Evolutionary conservation across 2,113 vertebrate genomes (phyloP).

Genomic region (Protobothrops flavoviridis): DNA sequence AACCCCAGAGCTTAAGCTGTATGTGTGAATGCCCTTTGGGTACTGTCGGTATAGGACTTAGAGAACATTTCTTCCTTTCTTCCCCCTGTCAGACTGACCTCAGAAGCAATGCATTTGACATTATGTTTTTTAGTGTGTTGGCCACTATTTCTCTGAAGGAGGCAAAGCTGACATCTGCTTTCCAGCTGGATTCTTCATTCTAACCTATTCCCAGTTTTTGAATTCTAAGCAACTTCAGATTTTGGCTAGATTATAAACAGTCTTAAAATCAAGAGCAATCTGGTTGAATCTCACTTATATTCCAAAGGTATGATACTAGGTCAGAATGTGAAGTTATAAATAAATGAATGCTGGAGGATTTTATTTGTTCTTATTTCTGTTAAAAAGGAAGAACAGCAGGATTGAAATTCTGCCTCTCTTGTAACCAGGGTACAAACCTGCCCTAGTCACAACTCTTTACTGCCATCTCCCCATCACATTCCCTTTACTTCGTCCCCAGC

Average conservation of each 20-base stretch:
- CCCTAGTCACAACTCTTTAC: not conserved
- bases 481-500: not conserved
- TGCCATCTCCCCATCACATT: not conserved
- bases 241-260: not conserved
- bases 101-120: not conserved
- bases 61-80: not conserved
- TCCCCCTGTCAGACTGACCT: not conserved
- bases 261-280: not conserved
- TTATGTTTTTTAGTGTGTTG: not conserved
- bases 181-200: not conserved
- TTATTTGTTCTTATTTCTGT: not conserved
- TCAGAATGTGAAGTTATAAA: not conserved
- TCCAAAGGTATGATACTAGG: not conserved
- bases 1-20: not conserved
- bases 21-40: not conserved
- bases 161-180: not conserved
- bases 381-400: not conserved
- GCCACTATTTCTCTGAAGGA: not conserved
- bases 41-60: not conserved
- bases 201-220: not conserved
- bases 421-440: not conserved
- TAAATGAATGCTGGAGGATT: not conserved
- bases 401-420: not conserved
- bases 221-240: not conserved
- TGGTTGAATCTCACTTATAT: not conserved